These are phyloP conservation scores for Falco biarmicus DNA, from an alignment of 2,797 vertebrate species.

Conservation along the genomic window DNA sequence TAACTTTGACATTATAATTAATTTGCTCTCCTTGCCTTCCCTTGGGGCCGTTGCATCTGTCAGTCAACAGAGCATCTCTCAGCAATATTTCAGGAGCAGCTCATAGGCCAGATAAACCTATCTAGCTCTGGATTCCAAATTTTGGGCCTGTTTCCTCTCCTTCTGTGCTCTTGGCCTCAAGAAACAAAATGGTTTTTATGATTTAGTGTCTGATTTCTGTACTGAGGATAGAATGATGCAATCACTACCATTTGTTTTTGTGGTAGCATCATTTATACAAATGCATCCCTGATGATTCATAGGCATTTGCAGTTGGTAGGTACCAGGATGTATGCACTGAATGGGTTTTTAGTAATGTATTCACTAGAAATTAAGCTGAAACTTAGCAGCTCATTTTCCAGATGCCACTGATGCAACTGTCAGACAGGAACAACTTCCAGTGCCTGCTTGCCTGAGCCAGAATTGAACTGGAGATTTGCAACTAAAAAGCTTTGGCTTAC, in stretches of 20 bases:
- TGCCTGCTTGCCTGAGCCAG: conserved; percentile 53
- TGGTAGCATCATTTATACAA: conserved; percentile 37
- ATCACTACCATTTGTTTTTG: conserved; percentile 60
- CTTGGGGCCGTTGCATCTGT: conserved; percentile 20
- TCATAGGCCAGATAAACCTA: background rate
- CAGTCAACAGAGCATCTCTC: background rate
- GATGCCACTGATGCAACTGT: conserved; percentile 61
- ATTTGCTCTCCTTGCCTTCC: conserved; percentile 26
- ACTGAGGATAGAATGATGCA: conserved; percentile 46
- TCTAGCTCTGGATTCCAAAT: background rate
- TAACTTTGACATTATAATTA: conserved; percentile 37
- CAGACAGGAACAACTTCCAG: conserved; percentile 54
- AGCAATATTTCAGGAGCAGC: background rate
- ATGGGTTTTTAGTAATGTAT: conserved; percentile 57
- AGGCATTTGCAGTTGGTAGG: conserved; percentile 52
- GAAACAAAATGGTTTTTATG: conserved; percentile 16
- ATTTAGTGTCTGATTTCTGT: conserved; percentile 32
- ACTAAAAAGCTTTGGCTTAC: conserved; percentile 49
- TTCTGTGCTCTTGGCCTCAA: conserved; percentile 39
- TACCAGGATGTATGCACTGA: conserved; percentile 49
- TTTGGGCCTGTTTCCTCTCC: conserved; percentile 23
- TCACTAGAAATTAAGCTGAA: conserved; percentile 62
- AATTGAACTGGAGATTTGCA: conserved; percentile 49
- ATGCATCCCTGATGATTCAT: conserved; percentile 50
- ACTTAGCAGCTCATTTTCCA: conserved; percentile 65